Evolutionary conservation across 2,888 invertebrate genomes (phyloP), one percentile per base, ranked within the genome.

Genomic region (Sinotaia quadrata): DNA sequence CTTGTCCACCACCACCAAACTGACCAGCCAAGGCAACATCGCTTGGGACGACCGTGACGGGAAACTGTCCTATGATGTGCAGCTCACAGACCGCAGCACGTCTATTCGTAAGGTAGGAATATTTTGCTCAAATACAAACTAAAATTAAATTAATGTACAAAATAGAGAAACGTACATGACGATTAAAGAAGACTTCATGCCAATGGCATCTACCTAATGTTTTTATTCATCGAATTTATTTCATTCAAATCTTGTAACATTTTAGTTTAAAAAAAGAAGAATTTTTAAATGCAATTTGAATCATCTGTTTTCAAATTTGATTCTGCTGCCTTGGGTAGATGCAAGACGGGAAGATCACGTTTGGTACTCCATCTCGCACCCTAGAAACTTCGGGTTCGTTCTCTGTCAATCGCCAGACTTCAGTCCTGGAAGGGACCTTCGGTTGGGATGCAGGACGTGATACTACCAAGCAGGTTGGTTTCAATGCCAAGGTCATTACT

Each of bases 381-480:
- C 37, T 80, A 15, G 61, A 70, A 33, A n/a, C 68, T 10, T 18
- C 68, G 15, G 72, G 73, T 27, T 67, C 69, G 7, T 56, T 54
- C 61, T 62, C 44, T n/a, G 33, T 34, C 29, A 52, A 44, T 34
- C 59, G 7, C 3, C 59, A 34, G 29, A 60, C 79, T 77, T 36
- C 59, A 60, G 21, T 77, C 75, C 60, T 71, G 4, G 78, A 79
- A 52, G 74, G 69, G 8, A 63, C 70, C 10, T 67, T 83, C 57
- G 73, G 74, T 60, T 84, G 84, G 84, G 84, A 85, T 76, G 78
- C 80, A 37, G 77, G 74, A 21, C 69, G 73, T 31, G 83, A 83
- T 67, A 63, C 70, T 24, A 71, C 69, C 47, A 82, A 83, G 68
- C 76, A 77, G 52, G 68, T 81, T 44, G 74, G 72, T 21, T 52